A percentile compares a stretch with the other conserved stretches of the same genome.
Conservation (phyloP, 2,888 invertebrate genomes). For the Nebria brevicollis region DNA sequence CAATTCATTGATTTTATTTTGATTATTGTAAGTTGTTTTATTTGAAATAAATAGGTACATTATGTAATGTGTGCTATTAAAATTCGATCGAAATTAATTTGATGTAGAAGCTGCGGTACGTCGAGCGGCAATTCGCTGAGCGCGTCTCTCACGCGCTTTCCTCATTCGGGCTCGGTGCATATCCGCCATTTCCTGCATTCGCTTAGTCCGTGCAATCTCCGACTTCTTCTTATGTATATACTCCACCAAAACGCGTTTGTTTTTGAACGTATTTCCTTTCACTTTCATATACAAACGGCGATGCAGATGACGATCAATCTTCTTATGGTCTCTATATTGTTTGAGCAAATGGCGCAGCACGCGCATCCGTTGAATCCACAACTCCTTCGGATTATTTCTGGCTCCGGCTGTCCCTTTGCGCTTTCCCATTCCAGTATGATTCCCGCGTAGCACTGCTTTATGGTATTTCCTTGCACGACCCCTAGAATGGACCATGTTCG, state of each 20-base stretch:
- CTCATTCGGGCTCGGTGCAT: conserved; percentile 92
- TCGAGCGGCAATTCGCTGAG: conserved; percentile 89
- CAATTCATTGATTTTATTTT: not conserved
- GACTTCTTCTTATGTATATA: conserved; percentile 99
- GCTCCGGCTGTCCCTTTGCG: conserved; percentile 98
- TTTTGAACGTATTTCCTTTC: conserved; percentile 96
- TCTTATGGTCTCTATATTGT: conserved; percentile 94
- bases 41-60: conserved; percentile 4
- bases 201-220: conserved; percentile 94
- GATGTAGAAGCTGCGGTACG: conserved; percentile 69
- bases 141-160: conserved; percentile 93
- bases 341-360: conserved; percentile 92
- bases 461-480: conserved; percentile 94
- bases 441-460: conserved; percentile 93
- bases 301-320: conserved; percentile 97
- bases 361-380: conserved; percentile 92
- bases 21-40: conserved; percentile 6
- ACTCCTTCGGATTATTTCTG: conserved; percentile 73
- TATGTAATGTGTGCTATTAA: not conserved
- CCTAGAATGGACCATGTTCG: conserved; percentile 95
- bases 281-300: conserved; percentile 85
- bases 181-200: conserved; percentile 95
- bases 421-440: conserved; percentile 97
- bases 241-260: conserved; percentile 98
- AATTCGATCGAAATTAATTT: not conserved